Conservation (phyloP, 1,140 invertebrate species). For the Euura lappo region DNA sequence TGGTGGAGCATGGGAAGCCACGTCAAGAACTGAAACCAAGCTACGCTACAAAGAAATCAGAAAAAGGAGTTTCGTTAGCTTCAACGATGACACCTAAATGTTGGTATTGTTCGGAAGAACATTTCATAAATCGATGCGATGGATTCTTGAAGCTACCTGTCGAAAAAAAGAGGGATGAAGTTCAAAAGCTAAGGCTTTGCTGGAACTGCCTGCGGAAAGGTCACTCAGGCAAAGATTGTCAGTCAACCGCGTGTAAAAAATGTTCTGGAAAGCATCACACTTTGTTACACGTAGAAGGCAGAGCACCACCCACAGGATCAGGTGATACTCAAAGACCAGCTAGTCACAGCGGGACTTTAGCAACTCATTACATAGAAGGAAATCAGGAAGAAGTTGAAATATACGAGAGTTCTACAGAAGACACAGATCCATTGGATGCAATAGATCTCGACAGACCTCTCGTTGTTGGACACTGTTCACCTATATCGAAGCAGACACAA, state of each 20-base stretch:
- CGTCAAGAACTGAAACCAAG: not conserved
- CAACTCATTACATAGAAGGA: not conserved
- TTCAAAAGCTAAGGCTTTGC: constrained; percentile 19
- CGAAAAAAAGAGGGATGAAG: constrained; percentile 20
- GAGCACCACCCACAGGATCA: not conserved
- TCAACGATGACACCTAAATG: constrained; percentile 7
- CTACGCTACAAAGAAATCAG: not conserved
- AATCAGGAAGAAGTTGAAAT: no score
- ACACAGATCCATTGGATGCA: no score
- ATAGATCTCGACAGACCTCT: not conserved
- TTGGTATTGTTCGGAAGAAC: not conserved
- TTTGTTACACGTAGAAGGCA: constrained; percentile 9
- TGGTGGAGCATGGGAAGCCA: no score
- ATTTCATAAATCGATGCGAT: constrained; percentile 23
- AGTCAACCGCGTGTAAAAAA: constrained; percentile 22
- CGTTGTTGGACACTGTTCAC: no score
- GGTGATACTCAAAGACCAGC: not conserved
- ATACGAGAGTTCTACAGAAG: no score
- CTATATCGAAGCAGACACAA: no score
- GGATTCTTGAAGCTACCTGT: constrained; percentile 20
- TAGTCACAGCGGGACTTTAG: not conserved
- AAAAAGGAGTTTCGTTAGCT: constrained; percentile 16
- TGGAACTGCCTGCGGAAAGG: constrained; percentile 25
- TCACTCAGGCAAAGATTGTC: constrained; percentile 26
- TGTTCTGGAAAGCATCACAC: constrained; percentile 25